Evolutionary conservation across 1,140 invertebrate species (phyloP), one percentile per base, ranked within the genome.

Genomic region (Euura lappo): DNA sequence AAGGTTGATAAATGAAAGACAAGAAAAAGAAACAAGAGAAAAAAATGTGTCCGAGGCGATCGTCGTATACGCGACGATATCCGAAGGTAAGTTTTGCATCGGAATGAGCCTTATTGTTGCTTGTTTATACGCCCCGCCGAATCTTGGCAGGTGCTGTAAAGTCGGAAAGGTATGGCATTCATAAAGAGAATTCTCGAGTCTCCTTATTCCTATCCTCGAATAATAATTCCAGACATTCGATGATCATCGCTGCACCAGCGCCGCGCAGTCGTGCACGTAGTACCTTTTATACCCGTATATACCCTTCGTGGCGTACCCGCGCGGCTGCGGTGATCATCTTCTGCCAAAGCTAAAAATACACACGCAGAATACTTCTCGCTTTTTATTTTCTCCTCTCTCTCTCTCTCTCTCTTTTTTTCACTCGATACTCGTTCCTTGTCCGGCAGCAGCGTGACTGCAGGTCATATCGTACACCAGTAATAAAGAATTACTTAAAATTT

Each of bases 71-170:
- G 28, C 28, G 28, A 28, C 47, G 28, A 51, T 51, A 51, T 60
- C 10, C 72, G 70, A 69, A 47, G 70, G 67, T 72, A 78, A 79
- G 71, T 72, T 83, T 83, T 81, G 79, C 82, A 83, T 83, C 76
- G 78, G 75, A 83, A 84, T 82, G 77, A 79, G 77, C 75, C 78
- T 84, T 81, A 83, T 83, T 83, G 81, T 84, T 83, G 75, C 74
- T 77, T 76, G 77, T 79, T 82, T 78, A 28, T 28, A 77, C 76
- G 74, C 76, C 68, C 75, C 76, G 72, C 78, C 77, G 78, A 84
- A 82, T 78, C 79, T 70, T 78, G 78, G 80, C 79, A 83, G 77
- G 76, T 82, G 78, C 78, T 78, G 80, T 84, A 84, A 83, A 82
- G 76, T 82, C 77, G 73, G 75, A 74, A 76, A 79, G 75, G 76